Conservation (phyloP, 2,888 invertebrate species). For the Melanargia galathea region DNA sequence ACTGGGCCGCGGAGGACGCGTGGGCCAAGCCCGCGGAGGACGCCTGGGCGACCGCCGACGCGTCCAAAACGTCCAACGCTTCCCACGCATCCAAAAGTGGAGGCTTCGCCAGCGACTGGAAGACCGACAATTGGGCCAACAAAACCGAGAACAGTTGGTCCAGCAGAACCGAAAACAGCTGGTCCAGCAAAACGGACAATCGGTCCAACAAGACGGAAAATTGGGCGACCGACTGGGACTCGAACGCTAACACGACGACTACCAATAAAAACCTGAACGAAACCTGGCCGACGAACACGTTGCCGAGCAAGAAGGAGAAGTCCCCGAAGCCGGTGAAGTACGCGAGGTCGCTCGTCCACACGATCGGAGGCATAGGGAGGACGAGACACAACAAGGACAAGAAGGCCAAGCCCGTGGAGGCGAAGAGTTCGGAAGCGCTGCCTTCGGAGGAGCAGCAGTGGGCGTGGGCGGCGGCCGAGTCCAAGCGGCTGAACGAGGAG, state of each 20-base stretch:
- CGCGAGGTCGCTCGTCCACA: slow-evolving; percentile 72
- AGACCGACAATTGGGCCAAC: slow-evolving; percentile 39
- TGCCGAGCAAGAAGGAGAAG: slow-evolving; percentile 73
- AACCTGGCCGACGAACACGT: slow-evolving; percentile 70
- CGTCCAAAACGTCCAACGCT: slow-evolving; percentile 14
- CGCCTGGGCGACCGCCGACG: slow-evolving; percentile 43
- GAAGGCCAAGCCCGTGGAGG: slow-evolving; percentile 55
- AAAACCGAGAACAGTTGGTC: slow-evolving; percentile 62
- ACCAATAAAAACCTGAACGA: slow-evolving; percentile 69
- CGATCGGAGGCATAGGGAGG: slow-evolving; percentile 75
- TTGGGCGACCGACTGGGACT: slow-evolving; percentile 62
- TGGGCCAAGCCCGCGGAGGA: slow-evolving; percentile 56
- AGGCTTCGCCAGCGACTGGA: slow-evolving; percentile 49
- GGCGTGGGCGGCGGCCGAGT: slow-evolving; percentile 88
- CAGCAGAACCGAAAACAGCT: slow-evolving; percentile 58
- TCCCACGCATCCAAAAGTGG: slow-evolving; percentile 12
- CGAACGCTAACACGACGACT: slow-evolving; percentile 44
- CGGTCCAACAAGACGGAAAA: slow-evolving; percentile 60
- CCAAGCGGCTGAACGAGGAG: slow-evolving; percentile 83
- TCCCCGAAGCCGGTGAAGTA: slow-evolving; percentile 77
- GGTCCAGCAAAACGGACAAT: slow-evolving; percentile 58
- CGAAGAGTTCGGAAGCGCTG: slow-evolving; percentile 54
- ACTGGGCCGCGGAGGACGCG: slow-evolving; percentile 65
- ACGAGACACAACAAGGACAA: slow-evolving; percentile 62
- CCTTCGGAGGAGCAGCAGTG: slow-evolving; percentile 86